Conservation (phyloP, 2,888 invertebrate species). For the Lepidochrysops patricia region DNA sequence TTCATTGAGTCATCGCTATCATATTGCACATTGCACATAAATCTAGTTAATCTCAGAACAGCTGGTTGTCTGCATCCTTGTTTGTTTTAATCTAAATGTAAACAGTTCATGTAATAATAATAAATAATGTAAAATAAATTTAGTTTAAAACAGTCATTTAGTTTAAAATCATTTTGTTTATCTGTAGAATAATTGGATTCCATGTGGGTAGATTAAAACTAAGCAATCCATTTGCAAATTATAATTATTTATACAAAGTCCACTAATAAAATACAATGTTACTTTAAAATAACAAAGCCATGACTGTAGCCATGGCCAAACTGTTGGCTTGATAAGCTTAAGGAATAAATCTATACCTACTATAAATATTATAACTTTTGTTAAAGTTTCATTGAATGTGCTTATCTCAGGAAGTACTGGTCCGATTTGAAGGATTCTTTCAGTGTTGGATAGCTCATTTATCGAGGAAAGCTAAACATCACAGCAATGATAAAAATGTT, state of each 20-base stretch:
- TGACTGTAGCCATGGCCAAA: background rate
- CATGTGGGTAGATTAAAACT: too few species aligned
- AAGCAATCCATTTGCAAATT: background rate
- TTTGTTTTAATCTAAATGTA: background rate
- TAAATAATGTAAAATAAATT: background rate
- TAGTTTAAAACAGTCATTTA: background rate
- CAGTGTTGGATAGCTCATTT: too few species aligned
- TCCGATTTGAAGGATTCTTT: too few species aligned
- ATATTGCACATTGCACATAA: background rate
- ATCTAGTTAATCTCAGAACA: background rate
- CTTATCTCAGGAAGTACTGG: too few species aligned
- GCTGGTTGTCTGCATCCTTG: background rate
- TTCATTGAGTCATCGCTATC: background rate
- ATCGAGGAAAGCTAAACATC: too few species aligned
- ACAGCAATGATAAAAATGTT: too few species aligned
- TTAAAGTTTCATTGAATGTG: too few species aligned
- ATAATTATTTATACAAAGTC: background rate
- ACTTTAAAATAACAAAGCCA: background rate
- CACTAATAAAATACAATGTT: background rate
- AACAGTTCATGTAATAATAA: background rate
- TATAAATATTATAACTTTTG: too few species aligned
- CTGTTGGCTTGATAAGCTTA: background rate
- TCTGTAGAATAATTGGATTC: too few species aligned
- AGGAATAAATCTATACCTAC: too few species aligned
- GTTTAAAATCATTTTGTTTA: too few species aligned